Evolutionary conservation across 2,888 invertebrate genomes (phyloP), one percentile per base, ranked within the genome.

Genomic region (Synanthedon vespiformis): DNA sequence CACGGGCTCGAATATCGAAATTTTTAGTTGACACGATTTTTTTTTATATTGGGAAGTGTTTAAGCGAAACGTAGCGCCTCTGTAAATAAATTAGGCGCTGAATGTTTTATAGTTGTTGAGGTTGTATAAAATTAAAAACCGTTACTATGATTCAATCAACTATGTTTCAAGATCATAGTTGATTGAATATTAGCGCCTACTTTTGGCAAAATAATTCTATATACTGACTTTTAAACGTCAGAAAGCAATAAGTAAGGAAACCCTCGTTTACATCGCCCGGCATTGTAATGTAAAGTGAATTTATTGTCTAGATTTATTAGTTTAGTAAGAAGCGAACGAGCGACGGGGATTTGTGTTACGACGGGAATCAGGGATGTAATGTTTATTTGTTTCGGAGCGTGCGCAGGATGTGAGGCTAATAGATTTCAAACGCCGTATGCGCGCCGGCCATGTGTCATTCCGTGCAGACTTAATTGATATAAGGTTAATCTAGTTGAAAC

Each of bases 261-360:
- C n/a, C n/a, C n/a, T n/a, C n/a, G 59, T 56, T 60, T 61, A 60
- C 62, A 64, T 57, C 58, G 60, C 58, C 34, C 56, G 67, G 64
- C 65, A 70, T 72, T 72, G 74, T 75, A 74, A 80, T 76, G 74
- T 74, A 74, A 75, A 74, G 69, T 74, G 69, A 79, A 83, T 82
- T 80, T 80, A 82, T 81, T 75, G 77, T 74, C 67, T 75, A 77
- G 70, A 74, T 82, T 79, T 81, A 82, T 85, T 82, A 77, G 74
- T 77, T 83, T 71, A 68, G 77, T 75, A 78, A 77, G 77, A 72
- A 77, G 72, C 72, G 71, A 69, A 73, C 73, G 71, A 65, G 72
- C 66, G 71, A 58, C 64, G 61, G 72, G 77, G 77, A 77, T 78
- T 79, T 78, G 74, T 78, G 73, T 65, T 67, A 66, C 68, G 63